Evolutionary conservation across 2,888 invertebrate species (phyloP), one percentile per base, ranked within the genome.

Genomic region (Oconnorella tubifera): DNA sequence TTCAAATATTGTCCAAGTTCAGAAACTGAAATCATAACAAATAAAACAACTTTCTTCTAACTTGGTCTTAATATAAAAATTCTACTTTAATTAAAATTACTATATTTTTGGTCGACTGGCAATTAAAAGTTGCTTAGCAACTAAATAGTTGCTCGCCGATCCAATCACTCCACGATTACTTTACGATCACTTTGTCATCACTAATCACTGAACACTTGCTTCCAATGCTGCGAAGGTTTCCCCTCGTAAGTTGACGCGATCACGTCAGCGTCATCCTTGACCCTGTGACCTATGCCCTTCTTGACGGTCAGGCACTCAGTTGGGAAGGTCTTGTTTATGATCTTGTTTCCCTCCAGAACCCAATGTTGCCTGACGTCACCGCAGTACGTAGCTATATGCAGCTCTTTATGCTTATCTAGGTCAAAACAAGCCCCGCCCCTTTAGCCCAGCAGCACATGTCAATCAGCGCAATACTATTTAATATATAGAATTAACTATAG

Each of bases 301-400:
- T 19, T 51, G 14, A 51, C 14, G 4, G 53, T 51, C 14, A 51
- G 53, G 25, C 53, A 51, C 53, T 51, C 53, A 25, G 14, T 23
- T 27, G 6, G 14, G 53, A 51, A 51, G 53, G 25, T 10, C 53
- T 19, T 23, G 53, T 51, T 51, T 10, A 51, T 25, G 25, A 51
- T 51, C 25, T 51, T 51, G 25, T 51, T 51, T 6, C 53, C 53
- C 23, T 51, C 53, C 10, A 51, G 25, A 6, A 51, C 4, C 53
- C 53, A 51, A 10, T 51, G 53, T 25, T 51, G 53, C 14, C 53
- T 10, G 14, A 27, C 53, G 53, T 51, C 53, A 19, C 53, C 53
- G 25, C 23, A 23, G 53, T 51, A 6, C 53, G 25, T 25, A 6
- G 53, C 53, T 6, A 27, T 51, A 23, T 51, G 53, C 10, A 51